phyloP scores from a whole-genome alignment of 2,113 vertebrate species.

The Carlito syrichta region DNA sequence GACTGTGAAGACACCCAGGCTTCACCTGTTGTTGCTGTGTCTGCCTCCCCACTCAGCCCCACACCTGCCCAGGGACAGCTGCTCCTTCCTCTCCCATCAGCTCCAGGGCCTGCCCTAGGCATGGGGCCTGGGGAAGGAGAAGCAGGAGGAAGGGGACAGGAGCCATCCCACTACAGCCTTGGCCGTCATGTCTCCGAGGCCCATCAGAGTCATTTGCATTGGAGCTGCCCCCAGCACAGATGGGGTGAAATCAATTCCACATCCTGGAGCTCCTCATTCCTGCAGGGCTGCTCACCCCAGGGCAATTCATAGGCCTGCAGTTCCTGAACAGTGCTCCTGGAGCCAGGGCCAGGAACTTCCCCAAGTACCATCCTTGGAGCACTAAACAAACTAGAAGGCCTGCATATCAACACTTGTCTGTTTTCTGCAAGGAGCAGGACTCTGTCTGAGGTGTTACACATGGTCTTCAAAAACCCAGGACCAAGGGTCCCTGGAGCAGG shows the following conservation, averaged over 20 bases:
- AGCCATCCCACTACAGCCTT: rapidly evolving
- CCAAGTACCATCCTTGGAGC: too few relatives aligned
- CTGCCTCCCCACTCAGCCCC: neutral
- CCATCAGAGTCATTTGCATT: rapidly evolving
- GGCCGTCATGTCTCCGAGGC: rapidly evolving
- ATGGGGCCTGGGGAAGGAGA: rapidly evolving
- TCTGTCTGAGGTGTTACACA: rapidly evolving
- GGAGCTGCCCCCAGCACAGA: too few relatives aligned
- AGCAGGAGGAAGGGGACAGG: too few relatives aligned
- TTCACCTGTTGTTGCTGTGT: rapidly evolving
- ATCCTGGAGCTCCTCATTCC: rapidly evolving
- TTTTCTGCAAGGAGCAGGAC: neutral
- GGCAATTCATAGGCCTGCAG: rapidly evolving
- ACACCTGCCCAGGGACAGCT: neutral
- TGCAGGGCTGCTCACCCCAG: rapidly evolving
- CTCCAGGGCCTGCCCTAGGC: neutral
- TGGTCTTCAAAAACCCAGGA: neutral
- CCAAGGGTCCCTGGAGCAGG: neutral
- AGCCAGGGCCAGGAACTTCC: too few relatives aligned
- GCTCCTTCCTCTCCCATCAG: rapidly evolving
- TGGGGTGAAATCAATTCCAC: rapidly evolving
- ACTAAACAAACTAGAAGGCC: neutral
- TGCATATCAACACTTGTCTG: rapidly evolving
- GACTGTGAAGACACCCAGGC: rapidly evolving
- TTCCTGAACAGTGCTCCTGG: neutral